Base-by-base conservation (phyloP, 35 echinoderm and acorn worm species). In the Lytechinus pictus region DNA sequence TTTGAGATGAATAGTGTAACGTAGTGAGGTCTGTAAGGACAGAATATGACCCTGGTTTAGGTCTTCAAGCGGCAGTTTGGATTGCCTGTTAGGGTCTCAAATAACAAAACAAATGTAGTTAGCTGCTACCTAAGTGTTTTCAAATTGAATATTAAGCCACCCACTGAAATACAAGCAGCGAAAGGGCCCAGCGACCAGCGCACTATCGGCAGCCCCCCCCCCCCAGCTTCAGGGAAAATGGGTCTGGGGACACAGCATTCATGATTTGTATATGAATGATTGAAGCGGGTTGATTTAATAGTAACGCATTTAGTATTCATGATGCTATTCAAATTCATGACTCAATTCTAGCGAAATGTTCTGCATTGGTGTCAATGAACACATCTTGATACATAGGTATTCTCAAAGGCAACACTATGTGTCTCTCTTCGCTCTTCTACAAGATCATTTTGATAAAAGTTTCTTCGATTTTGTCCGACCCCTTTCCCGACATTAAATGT, bases 61-160 rank as follows among this genome's bases (percentile, higher is more conserved):
- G 66, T 79, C 66, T 79, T 16, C 16, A 24, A 52, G 88, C 88
- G 14, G 52, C 27, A 54, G 52, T 86, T 95, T 66, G 27, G 58
- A 86, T 86, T 86, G 58, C 44, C 58, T 95, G 24, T 79, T 16
- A 11, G 58, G 24, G 79, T 95, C 54, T 86, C 79, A 86, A 54
- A 86, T 95, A 95, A 86, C 79, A 95, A 86, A 53, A 95, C 79
- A 86, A 95, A 86, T 95, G 79, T 95, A 52, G 79, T 95, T 95
- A 86, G 58, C 79, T 52, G 58, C 44, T 52, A 4, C 44, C 27
- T 95, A 86, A 95, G 58, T 95, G 79, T 95, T 95, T 44, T 95
- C 79, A 95, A 53, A 86, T 86, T 66, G 44, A 86, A 95, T 95
- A 86, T 95, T 52, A 52, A 86, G 54, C 79, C 60, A 28, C 53